Evolutionary conservation across 1,140 invertebrate genomes (phyloP).

Genomic region (Bathynomus jamesi): DNA sequence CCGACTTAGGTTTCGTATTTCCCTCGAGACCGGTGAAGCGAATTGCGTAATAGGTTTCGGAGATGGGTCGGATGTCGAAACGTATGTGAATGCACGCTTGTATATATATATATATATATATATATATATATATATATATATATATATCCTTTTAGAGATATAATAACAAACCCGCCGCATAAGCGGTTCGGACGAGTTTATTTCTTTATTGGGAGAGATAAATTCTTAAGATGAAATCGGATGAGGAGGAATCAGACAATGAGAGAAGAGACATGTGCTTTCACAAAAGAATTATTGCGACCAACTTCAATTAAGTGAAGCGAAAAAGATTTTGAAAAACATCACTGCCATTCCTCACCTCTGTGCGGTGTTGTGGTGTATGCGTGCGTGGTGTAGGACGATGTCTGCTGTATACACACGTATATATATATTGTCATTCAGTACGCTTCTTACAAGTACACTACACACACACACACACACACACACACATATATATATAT

Average conservation of each 20-base stretch:
- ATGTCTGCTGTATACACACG: too few relatives aligned
- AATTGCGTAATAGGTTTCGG: not conserved
- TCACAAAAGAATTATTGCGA: not conserved
- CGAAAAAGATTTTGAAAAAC: constrained; percentile 1
- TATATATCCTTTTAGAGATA: too few relatives aligned
- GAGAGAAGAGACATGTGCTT: not conserved
- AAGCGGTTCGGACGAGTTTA: not conserved
- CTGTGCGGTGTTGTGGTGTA: not conserved
- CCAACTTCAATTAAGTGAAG: not conserved
- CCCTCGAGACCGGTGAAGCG: not conserved
- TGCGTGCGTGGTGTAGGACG: too few relatives aligned
- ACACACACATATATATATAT: not conserved
- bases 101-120: too few relatives aligned
- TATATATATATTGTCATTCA: not conserved
- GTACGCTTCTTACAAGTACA: not conserved
- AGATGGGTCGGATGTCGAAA: too few relatives aligned
- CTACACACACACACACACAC: not conserved
- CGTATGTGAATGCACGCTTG: too few relatives aligned
- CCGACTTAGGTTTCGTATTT: not conserved
- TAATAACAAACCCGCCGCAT: too few relatives aligned
- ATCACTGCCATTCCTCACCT: not conserved
- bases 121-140: too few relatives aligned
- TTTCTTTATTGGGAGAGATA: not conserved
- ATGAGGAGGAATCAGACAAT: not conserved
- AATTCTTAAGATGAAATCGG: not conserved